phyloP scores from a whole-genome alignment of 2,888 invertebrate species.

The Lottia scabra region DNA sequence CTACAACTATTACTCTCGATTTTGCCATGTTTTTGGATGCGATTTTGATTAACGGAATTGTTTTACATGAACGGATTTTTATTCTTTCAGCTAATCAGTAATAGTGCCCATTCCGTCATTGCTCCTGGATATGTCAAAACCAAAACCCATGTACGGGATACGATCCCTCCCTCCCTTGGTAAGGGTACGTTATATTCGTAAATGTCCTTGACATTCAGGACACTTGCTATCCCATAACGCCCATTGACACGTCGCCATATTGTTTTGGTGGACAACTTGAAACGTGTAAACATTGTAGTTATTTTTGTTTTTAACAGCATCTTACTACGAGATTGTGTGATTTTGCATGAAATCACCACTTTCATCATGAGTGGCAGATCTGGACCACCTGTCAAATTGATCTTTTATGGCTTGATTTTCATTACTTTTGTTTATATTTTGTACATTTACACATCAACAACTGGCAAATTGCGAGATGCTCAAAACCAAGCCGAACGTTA shows the following conservation, averaged over 20 bases:
- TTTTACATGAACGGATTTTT: too few relatives aligned
- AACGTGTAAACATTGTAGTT: constrained; percentile 14
- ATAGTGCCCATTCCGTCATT: too few relatives aligned
- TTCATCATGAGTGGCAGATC: constrained; percentile 41
- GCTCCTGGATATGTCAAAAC: too few relatives aligned
- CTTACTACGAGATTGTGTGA: not conserved
- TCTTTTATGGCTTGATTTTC: constrained; percentile 27
- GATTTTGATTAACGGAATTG: too few relatives aligned
- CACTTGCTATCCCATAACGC: constrained; percentile 1
- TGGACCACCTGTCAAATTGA: constrained; percentile 43
- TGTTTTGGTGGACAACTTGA: constrained; percentile 34
- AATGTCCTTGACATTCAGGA: not conserved
- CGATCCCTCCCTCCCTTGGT: too few relatives aligned
- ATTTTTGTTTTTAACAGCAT: not conserved
- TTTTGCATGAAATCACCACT: constrained; percentile 6
- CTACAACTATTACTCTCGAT: too few relatives aligned
- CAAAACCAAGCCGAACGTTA: constrained; percentile 52
- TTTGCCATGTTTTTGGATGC: too few relatives aligned
- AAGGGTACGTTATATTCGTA: too few relatives aligned
- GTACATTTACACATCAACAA: constrained; percentile 50
- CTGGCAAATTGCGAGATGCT: constrained; percentile 50
- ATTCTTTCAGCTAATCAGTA: too few relatives aligned
- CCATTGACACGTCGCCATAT: constrained; percentile 52
- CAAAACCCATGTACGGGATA: too few relatives aligned
- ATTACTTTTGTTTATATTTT: constrained; percentile 49